phyloP scores from a whole-genome alignment of 2,888 invertebrate species.

The Campoplex capitator region DNA sequence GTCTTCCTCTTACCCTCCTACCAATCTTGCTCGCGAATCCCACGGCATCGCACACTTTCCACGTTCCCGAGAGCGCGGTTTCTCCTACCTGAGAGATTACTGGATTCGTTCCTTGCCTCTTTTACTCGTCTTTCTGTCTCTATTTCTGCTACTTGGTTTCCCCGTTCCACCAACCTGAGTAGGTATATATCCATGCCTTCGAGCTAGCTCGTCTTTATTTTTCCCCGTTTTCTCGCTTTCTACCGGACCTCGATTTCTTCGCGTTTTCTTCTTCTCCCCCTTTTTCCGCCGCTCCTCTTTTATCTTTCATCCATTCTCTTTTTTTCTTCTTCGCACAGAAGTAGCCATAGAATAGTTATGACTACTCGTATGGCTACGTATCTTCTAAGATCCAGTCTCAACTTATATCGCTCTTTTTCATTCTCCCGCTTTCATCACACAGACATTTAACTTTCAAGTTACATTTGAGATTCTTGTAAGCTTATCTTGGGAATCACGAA shows the following conservation, averaged over 20 bases:
- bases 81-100: conserved; percentile 68
- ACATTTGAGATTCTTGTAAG: neutral
- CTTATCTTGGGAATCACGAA: conserved; percentile 8
- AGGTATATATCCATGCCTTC: conserved; percentile 58
- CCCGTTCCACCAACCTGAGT: conserved; percentile 44
- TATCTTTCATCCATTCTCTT: conserved; percentile 44
- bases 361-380: conserved; percentile 3
- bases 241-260: conserved; percentile 57
- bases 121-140: conserved; percentile 60
- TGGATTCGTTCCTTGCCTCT: conserved; percentile 71
- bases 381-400: conserved; percentile 2
- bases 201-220: conserved; percentile 59
- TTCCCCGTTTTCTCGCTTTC: conserved; percentile 52
- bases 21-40: conserved; percentile 63
- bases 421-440: conserved; percentile 45
- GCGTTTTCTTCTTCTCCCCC: conserved; percentile 45
- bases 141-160: conserved; percentile 58
- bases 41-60: conserved; percentile 66
- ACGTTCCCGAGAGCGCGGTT: conserved; percentile 66
- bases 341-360: conserved; percentile 39
- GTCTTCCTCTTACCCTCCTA: conserved; percentile 57
- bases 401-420: neutral
- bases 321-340: conserved; percentile 40
- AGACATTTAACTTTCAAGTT: conserved; percentile 16
- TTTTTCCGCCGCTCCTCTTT: conserved; percentile 14